Conservation (phyloP, 53 echinoderm and acorn worm species). For the Crossaster papposus region DNA sequence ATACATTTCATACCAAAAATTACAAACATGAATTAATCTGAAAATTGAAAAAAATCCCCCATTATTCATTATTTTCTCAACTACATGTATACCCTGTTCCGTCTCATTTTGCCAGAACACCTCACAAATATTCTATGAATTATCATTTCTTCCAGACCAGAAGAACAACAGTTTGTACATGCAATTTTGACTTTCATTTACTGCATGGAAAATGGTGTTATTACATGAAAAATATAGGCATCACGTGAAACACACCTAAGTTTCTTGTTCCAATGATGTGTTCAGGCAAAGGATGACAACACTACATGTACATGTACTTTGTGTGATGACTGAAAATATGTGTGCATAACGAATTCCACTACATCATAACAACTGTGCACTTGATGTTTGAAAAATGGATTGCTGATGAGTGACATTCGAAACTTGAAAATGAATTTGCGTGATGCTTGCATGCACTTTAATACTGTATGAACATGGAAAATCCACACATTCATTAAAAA, state of each 20-base stretch:
- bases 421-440: neutral
- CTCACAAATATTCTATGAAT: no score
- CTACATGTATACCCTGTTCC: no score
- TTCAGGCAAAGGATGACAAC: neutral
- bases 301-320: no score
- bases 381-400: neutral
- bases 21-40: no score
- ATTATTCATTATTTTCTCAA: no score
- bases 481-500: neutral
- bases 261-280: neutral
- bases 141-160: no score
- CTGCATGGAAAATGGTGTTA: neutral
- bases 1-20: no score
- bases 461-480: neutral
- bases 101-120: no score
- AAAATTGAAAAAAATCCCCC: no score
- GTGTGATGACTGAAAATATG: neutral
- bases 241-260: neutral
- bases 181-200: neutral
- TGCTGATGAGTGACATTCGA: neutral
- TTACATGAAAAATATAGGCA: neutral
- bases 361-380: neutral
- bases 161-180: neutral
- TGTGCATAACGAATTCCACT: neutral
- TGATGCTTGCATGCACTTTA: neutral